Conservation (phyloP, 64 coral and sea anemone species). For the Pocillopora damicornis region DNA sequence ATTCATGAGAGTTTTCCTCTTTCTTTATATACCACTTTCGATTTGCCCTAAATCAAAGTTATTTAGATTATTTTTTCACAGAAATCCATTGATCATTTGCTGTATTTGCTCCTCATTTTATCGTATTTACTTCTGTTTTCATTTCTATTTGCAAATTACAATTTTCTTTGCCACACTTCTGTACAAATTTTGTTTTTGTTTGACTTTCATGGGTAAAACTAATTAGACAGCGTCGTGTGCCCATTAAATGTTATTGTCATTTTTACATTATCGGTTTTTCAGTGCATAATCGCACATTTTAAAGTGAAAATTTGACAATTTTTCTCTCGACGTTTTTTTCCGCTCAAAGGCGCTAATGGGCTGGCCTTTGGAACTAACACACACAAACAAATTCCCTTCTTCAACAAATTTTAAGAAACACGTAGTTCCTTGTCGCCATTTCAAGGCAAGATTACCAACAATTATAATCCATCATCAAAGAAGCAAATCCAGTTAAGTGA, state of each 20-base stretch:
- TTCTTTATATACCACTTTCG: background rate
- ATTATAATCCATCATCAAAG: too few relatives aligned
- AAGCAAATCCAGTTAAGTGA: background rate
- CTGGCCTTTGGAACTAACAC: background rate
- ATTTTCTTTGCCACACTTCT: background rate
- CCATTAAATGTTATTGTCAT: constrained; percentile 18
- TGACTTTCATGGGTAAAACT: constrained; percentile 12
- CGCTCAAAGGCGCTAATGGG: background rate
- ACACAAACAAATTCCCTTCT: background rate
- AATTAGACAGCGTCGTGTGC: background rate
- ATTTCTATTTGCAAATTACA: constrained; percentile 5
- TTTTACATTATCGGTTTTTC: background rate
- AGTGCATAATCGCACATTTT: constrained; percentile 1
- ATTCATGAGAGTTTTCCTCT: background rate
- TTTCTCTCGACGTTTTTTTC: background rate
- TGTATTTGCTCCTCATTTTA: background rate
- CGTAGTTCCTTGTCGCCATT: too few relatives aligned
- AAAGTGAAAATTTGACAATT: background rate
- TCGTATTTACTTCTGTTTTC: background rate
- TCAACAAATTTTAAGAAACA: too few relatives aligned
- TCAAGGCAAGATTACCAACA: too few relatives aligned
- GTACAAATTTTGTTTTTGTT: background rate
- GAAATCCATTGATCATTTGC: background rate
- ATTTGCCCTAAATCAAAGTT: background rate
- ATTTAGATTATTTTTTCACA: background rate